These are phyloP conservation scores for Caenorhabditis sp. DNA, from an alignment of 2,888 invertebrate species.

Conservation along the genomic window DNA sequence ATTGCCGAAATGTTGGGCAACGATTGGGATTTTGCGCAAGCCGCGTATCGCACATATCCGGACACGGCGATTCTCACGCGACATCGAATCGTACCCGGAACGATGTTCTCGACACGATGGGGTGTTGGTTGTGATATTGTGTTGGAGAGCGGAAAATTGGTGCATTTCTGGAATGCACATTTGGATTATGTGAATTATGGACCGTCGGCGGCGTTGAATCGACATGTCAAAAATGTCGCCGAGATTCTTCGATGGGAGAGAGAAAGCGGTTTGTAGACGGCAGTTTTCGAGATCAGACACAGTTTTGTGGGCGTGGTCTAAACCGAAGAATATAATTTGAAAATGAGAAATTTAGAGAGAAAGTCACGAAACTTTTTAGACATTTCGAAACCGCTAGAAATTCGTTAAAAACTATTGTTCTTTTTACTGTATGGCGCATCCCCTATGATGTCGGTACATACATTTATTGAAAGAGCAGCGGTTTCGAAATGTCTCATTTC, in stretches of 20 bases:
- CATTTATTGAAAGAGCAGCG: neutral
- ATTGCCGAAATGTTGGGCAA: conserved; percentile 31
- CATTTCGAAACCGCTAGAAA: no score
- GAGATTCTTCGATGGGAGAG: conserved; percentile 63
- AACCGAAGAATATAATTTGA: no score
- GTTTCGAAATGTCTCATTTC: neutral
- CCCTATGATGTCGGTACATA: no score
- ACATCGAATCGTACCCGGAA: conserved; percentile 42
- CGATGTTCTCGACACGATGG: conserved; percentile 14
- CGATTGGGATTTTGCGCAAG: conserved; percentile 32
- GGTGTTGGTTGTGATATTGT: conserved; percentile 35
- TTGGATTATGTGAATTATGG: conserved; percentile 60
- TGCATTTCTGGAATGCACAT: conserved; percentile 57
- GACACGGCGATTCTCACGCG: conserved; percentile 56
- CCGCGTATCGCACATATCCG: conserved; percentile 36
- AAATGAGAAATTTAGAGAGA: no score
- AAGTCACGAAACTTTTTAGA: no score
- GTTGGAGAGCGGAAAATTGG: conserved; percentile 12
- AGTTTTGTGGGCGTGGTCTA: no score
- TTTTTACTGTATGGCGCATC: no score
- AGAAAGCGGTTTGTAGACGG: no score
- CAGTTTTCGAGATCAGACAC: no score
- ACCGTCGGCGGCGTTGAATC: conserved; percentile 65
- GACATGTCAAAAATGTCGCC: conserved; percentile 44
- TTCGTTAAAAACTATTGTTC: no score